These are phyloP conservation scores for Passer montanus DNA, from an alignment of 2,113 vertebrate genomes.

Conservation along the genomic window DNA sequence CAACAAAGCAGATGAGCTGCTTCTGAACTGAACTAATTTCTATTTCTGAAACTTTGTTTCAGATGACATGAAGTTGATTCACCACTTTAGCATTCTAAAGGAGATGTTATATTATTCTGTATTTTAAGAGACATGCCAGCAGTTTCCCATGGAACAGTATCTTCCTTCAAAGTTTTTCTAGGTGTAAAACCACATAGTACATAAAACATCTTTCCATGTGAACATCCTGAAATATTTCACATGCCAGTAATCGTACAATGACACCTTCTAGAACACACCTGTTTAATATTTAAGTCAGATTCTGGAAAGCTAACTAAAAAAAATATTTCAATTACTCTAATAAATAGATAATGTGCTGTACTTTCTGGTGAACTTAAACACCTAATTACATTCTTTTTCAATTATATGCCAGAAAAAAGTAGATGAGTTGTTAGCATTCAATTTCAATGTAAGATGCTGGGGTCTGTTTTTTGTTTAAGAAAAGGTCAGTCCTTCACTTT, in stretches of 20 bases:
- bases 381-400: not conserved
- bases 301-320: not conserved
- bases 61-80: not conserved
- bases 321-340: not conserved
- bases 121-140: not conserved
- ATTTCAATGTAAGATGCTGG: not conserved
- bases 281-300: not conserved
- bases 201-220: not conserved
- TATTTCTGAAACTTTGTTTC: not conserved
- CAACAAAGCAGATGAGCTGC: not conserved
- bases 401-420: not conserved
- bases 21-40: not conserved
- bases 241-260: not conserved
- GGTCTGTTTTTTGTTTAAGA: not conserved
- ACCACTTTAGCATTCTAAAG: not conserved
- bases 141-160: not conserved
- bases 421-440: not conserved
- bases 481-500: not conserved
- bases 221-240: not conserved
- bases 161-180: not conserved
- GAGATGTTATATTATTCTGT: not conserved
- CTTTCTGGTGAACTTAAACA: not conserved
- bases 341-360: not conserved
- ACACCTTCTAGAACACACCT: not conserved
- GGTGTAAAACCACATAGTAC: fast-evolving